A percentile compares a stretch with the other conserved stretches of the same genome.
Conservation (phyloP, 2,888 invertebrate genomes). For the Muscina levida region DNA sequence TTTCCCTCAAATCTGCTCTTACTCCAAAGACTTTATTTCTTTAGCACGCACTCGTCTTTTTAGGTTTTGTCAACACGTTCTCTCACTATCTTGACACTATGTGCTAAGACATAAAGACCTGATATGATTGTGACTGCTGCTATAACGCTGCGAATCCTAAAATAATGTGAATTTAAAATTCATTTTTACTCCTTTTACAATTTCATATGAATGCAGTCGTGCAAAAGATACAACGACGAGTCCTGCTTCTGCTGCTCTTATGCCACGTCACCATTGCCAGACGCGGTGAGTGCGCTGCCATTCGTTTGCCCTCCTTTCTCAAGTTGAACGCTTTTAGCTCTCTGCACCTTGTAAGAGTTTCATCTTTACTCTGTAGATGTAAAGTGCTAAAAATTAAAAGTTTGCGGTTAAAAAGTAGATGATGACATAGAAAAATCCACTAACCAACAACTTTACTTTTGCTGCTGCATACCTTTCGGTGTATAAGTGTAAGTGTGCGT, state of each 20-base stretch:
- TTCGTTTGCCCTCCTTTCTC: neutral
- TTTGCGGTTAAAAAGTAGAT: slow-evolving; percentile 44
- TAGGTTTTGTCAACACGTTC: too few relatives aligned
- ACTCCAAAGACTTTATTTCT: neutral
- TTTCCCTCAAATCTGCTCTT: too few relatives aligned
- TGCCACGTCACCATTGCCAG: too few relatives aligned
- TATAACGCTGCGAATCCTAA: neutral
- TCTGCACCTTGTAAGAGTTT: slow-evolving; percentile 48
- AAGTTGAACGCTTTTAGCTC: slow-evolving; percentile 5
- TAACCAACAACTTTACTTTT: slow-evolving; percentile 24
- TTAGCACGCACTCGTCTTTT: neutral
- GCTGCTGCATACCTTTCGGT: neutral
- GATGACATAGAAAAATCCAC: neutral
- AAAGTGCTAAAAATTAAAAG: slow-evolving; percentile 61
- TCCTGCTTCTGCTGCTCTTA: too few relatives aligned
- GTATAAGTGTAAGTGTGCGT: neutral
- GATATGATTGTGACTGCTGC: neutral
- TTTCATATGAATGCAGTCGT: neutral
- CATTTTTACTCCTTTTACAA: slow-evolving; percentile 43
- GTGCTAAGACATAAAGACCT: neutral
- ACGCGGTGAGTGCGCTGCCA: too few relatives aligned
- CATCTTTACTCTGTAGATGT: slow-evolving; percentile 47
- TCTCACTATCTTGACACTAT: neutral
- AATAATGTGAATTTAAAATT: slow-evolving; percentile 40
- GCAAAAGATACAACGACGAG: too few relatives aligned